Conservation (phyloP, 92 coral and sea anemone species). For the Porites lobata region DNA sequence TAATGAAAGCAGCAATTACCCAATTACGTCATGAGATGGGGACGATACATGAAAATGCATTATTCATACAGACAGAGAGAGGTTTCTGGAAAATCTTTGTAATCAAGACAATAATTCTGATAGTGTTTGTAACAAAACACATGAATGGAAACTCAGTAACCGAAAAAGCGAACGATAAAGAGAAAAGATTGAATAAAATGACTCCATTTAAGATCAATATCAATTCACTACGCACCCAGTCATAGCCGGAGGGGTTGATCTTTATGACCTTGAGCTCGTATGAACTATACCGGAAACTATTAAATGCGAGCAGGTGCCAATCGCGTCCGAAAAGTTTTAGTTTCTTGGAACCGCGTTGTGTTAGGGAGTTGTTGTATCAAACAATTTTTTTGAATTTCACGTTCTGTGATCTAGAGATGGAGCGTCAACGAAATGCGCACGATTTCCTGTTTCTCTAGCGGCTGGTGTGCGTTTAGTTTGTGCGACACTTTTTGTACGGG, state of each 20-base stretch:
- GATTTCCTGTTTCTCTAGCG: too few relatives aligned
- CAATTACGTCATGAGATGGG: too few relatives aligned
- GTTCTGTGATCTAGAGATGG: too few relatives aligned
- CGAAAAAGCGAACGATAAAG: neutral
- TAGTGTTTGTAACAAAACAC: neutral
- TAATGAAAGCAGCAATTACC: too few relatives aligned
- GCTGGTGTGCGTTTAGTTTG: too few relatives aligned
- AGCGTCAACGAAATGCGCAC: too few relatives aligned
- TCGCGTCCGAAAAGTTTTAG: too few relatives aligned
- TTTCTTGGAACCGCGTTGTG: too few relatives aligned
- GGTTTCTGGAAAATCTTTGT: neutral
- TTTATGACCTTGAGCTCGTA: slow-evolving; percentile 4
- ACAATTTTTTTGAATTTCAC: too few relatives aligned
- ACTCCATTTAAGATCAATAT: slow-evolving; percentile 15
- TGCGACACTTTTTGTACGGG: too few relatives aligned
- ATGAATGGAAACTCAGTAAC: neutral
- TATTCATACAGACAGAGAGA: neutral
- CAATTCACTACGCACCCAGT: neutral
- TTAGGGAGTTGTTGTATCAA: too few relatives aligned
- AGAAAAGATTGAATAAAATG: neutral
- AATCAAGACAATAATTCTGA: neutral
- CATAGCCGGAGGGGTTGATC: neutral
- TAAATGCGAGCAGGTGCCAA: neutral
- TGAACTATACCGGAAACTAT: neutral
- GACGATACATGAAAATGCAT: too few relatives aligned